Evolutionary conservation across 2,888 invertebrate species (phyloP), one percentile per base, ranked within the genome.

Genomic region (Isotomurus palustris): DNA sequence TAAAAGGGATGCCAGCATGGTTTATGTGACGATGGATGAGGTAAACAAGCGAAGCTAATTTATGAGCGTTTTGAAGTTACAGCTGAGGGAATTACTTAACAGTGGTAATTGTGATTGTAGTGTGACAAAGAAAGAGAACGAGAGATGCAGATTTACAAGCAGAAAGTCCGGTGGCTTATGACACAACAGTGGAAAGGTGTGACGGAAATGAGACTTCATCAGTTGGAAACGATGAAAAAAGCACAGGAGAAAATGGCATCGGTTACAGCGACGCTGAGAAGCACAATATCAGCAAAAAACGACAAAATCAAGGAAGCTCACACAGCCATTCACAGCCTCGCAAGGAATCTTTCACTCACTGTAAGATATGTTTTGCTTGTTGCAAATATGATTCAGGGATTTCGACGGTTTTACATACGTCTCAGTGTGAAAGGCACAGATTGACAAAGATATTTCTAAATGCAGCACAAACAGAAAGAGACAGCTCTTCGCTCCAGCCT

Each of bases 71-170:
- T 40, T 40, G 14, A 19, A 40, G 17, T n/a, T n/a, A n/a, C n/a
- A n/a, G n/a, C n/a, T n/a, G n/a, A n/a, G n/a, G n/a, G n/a, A n/a
- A n/a, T n/a, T n/a, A n/a, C n/a, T n/a, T n/a, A n/a, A n/a, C n/a
- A n/a, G n/a, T n/a, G n/a, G n/a, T n/a, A n/a, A n/a, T n/a, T n/a
- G n/a, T 28, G 10, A 21, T 49, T 21, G 1, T 32, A 92, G 76
- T 81, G 86, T 0, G 84, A 87, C 68, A 91, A 92, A 74, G 83
- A 87, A 72, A 91, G 93, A 73, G 91, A 93, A 73, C 84, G 85
- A 28, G 87, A 93, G 72, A 79, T 93, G 28, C 90, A 90, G 78
- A 84, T 89, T 54, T 89, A 89, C 72, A 89, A 90, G 73, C 93
- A 94, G 73, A 93, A 91, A 29, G 58, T 69, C 6, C 62, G 69